These are phyloP conservation scores for Drosophila pseudoobscura DNA, from an alignment of 1,140 invertebrate genomes.

Conservation along the genomic window DNA sequence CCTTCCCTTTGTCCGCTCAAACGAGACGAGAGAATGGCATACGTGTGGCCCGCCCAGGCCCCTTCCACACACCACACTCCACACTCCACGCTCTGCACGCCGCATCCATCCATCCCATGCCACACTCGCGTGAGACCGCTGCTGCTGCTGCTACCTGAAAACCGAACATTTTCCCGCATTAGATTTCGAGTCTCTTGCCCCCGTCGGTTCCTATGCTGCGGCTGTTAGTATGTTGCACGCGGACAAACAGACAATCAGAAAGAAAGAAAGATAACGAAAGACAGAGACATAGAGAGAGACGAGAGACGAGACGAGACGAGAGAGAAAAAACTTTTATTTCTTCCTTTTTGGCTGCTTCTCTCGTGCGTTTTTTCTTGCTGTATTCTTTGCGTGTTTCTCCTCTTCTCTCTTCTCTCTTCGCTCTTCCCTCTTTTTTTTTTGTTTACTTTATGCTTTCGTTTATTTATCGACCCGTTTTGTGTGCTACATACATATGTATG, in stretches of 20 bases:
- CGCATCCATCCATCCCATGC: neutral
- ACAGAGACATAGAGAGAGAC: slow-evolving; percentile 20
- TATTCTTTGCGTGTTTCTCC: slow-evolving; percentile 30
- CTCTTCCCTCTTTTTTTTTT: slow-evolving; percentile 53
- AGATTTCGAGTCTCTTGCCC: slow-evolving; percentile 48
- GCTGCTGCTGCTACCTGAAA: slow-evolving; percentile 60
- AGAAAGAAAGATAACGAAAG: slow-evolving; percentile 30
- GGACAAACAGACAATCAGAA: slow-evolving; percentile 42
- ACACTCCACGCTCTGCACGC: too few species aligned
- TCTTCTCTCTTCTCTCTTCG: slow-evolving; percentile 36
- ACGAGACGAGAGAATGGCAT: slow-evolving; percentile 22
- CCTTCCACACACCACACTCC: too few species aligned
- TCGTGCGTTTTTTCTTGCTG: slow-evolving; percentile 20
- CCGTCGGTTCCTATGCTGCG: slow-evolving; percentile 26
- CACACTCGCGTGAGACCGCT: slow-evolving; percentile 21
- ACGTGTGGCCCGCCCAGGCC: slow-evolving; percentile 31
- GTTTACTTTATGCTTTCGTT: slow-evolving; percentile 82
- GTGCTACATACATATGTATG: slow-evolving; percentile 41
- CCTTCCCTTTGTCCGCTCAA: slow-evolving; percentile 8
- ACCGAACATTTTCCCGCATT: slow-evolving; percentile 78
- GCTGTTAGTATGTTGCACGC: slow-evolving; percentile 68
- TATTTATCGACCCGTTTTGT: slow-evolving; percentile 80
- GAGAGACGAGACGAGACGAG: slow-evolving; percentile 1
- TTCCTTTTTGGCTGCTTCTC: slow-evolving; percentile 15
- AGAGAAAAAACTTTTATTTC: slow-evolving; percentile 41